Base-by-base conservation (phyloP, 2,113 vertebrate species). In the Hassar affinis region DNA sequence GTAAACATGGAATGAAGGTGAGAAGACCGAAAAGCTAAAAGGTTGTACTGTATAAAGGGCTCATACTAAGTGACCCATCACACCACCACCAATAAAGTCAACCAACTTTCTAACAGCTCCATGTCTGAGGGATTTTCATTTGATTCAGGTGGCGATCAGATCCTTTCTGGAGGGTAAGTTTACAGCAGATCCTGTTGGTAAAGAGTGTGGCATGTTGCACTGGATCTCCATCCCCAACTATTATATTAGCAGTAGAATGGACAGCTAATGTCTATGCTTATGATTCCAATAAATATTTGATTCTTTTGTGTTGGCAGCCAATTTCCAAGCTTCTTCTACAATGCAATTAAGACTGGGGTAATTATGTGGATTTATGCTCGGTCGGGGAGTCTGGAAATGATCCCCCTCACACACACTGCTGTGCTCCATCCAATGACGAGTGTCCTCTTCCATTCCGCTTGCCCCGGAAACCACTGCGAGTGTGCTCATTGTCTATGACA, bases 251-350 rank as follows among this genome's bases (percentile, higher is more conserved):
- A 78, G 59, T 77, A 84, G 80, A 87, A 89, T 77, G 82, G 74
- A 52, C 88, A 88, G 81, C 89, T 91, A 85, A 92, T 93, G 89
- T 92, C 89, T 85, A 90, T 91, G 90, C 86, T 91, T 91, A 93
- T 91, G 87, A 88, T 87, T 74, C 84, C 78, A 35, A 93, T 93
- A 85, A 76, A 89, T 91, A 90, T 90, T 84, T 92, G 90, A 93
- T 92, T 91, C 91, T 90, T 93, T 93, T 93, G 91, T 94, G 92
- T 92, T 91, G 88, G 22, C 86, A 84, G 88, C 87, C 91, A 89
- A 91, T 90, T 90, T 90, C 84, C 87, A 86, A 86, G 87, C 83
- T 82, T 83, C 86, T 54, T 76, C 85, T 82, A 88, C 85, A 91
- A 90, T 90, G 88, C 88, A 88, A 92, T 92, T 92, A 92, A 89